A percentile compares a stretch with the other conserved stretches of the same genome.
Conservation (phyloP, 2,888 invertebrate genomes). For the Polyommatus iphigenia region DNA sequence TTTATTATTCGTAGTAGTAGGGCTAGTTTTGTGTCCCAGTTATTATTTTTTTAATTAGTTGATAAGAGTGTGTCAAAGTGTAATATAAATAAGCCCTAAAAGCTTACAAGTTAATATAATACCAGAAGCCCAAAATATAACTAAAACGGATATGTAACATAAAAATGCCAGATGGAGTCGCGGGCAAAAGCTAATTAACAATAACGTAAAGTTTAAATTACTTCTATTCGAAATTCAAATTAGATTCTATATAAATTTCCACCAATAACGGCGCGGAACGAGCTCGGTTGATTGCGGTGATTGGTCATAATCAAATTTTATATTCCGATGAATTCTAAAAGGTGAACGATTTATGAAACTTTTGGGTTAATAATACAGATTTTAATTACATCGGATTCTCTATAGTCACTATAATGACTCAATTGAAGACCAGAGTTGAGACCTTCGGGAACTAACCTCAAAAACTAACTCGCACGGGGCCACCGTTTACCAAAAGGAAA, state of each 20-base stretch:
- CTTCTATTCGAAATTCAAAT: slow-evolving; percentile 28
- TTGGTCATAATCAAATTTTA: slow-evolving; percentile 30
- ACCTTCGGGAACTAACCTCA: too few relatives aligned
- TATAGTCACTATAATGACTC: not conserved
- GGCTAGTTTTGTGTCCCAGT: too few relatives aligned
- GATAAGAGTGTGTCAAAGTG: too few relatives aligned
- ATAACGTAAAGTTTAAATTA: slow-evolving; percentile 19
- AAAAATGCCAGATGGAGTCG: slow-evolving; percentile 6
- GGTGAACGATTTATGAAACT: slow-evolving; percentile 5
- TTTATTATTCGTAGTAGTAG: too few relatives aligned
- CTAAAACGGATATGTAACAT: not conserved
- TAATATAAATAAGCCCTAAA: too few relatives aligned
- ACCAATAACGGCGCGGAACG: slow-evolving; percentile 25
- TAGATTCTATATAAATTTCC: slow-evolving; percentile 19
- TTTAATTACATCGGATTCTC: not conserved
- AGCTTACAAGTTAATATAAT: too few relatives aligned
- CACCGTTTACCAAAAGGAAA: too few relatives aligned
- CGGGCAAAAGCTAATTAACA: slow-evolving; percentile 3
- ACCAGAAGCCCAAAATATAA: not conserved
- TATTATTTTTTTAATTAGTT: too few relatives aligned
- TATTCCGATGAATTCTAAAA: slow-evolving; percentile 26
- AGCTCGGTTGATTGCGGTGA: slow-evolving; percentile 17
- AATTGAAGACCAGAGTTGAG: too few relatives aligned
- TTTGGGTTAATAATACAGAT: not conserved
- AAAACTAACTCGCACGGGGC: too few relatives aligned